Base-by-base conservation (phyloP, 1,140 invertebrate genomes). In the Aphaenogaster floridana region DNA sequence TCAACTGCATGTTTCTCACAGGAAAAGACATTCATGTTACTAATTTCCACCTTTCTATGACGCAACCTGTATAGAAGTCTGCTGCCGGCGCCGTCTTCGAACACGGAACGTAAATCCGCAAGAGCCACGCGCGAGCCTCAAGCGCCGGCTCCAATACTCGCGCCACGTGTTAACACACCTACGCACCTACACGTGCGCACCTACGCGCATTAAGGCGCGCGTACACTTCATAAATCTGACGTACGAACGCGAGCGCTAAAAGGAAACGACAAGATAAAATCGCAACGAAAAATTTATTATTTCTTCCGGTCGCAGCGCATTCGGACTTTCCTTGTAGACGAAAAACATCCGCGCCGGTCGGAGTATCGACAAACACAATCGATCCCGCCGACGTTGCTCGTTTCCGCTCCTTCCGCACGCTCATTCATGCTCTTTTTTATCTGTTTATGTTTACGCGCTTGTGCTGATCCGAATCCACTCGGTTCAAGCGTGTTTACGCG, bases 31-130 rank as follows among this genome's bases (percentile, higher is more conserved):
- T 66, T 78, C 34, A 28, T 17, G 21, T 59, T 21, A 61, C 54
- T 61, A 21, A 77, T 77, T 42, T 76, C 45, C 68, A 48, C 42
- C 45, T 72, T 50, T 74, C 39, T 11, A 45, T 45, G 36, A 3
- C 21, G 21, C 21, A 45, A 77, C 39, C 54, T 34, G 39, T 15
- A 28, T 21, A 39, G 34, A 57, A 42, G 7, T 39, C 36, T 17
- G 9, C 15, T 28, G 52, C 52, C 36, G 72, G 52, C 36, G 64
- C 54, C 77, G 78, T 79, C 86, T 89, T 88, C 84, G 86, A 92
- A 63, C 13, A 71, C 52, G 89, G 89, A 92, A 93, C 92, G 92
- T 69, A 93, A 93, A 93, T 92, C 89, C 84, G 72, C 71, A 64
- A 85, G 87, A 61, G 69, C 11, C 81, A 15, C 7, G 69, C 69